Base-by-base conservation (phyloP, 2,113 vertebrate genomes). In the Scophthalmus maximus region DNA sequence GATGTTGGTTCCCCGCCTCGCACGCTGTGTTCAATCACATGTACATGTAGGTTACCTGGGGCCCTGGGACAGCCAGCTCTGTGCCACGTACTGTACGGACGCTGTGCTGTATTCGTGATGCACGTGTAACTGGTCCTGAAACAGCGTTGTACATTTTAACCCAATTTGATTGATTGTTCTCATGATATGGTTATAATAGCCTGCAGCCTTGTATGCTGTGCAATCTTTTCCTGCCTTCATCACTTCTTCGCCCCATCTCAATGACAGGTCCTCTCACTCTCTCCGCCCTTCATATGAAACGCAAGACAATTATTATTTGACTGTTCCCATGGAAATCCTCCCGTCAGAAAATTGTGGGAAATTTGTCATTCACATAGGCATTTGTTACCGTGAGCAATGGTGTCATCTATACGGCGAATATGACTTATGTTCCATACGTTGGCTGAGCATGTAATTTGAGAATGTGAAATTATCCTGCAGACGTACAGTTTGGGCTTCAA, bases 181-280 rank as follows among this genome's bases (percentile, higher is more conserved):
- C 66, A 58, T 76, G 84, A 83, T 83, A 73, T 74, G 82, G 70
- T 91, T 82, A 90, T 88, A 74, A 87, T 77, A 68, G 84, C 85
- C 63, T 2, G 8, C 57, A 67, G 86, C 61, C 46, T 68, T 73
- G 22, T 64, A 26, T n/a, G 73, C 40, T 53, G 60, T 52, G 68
- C 38, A 81, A 53, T 71, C 73, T 67, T 74, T 63, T 22, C 64
- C 65, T 32, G 40, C 71, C 72, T 25, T 72, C 79, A 82, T 82
- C 76, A 81, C 53, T 74, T 78, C 55, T 47, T 36, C 25, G 18
- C 36, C 66, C 73, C 42, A 23, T 79, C 67, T 73, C 55, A 12
- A 4, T 84, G 85, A 83, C 85, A 78, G 78, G 44, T 73, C 51
- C 36, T 18, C 53, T 60, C 30, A 42, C 67, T 71, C 65, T 60